These are phyloP conservation scores for Shinisaurus crocodilurus DNA, from an alignment of 2,113 vertebrate species.

Conservation along the genomic window DNA sequence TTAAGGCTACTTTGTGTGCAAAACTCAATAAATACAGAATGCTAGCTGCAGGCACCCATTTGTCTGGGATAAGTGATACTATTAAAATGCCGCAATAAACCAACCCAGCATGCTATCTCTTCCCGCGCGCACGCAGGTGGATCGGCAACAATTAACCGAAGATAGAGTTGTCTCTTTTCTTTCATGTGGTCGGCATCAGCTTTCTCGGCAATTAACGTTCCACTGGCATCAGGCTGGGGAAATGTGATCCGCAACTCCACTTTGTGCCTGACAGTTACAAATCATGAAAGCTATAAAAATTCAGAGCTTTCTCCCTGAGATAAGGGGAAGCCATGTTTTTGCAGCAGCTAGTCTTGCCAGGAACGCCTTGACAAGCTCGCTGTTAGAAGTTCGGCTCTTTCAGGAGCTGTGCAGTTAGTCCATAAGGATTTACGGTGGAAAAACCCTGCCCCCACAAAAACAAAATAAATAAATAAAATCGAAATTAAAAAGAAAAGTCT, in stretches of 20 bases:
- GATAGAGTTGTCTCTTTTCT: slow-evolving; percentile 12
- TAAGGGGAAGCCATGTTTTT: slow-evolving; percentile 40
- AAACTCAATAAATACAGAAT: not conserved
- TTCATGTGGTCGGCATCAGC: not conserved
- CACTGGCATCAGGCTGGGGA: slow-evolving; percentile 9
- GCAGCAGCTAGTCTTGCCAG: not conserved
- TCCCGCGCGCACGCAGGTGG: not conserved
- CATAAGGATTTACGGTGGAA: slow-evolving; percentile 17
- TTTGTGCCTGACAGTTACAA: slow-evolving; percentile 54
- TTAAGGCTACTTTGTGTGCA: not conserved
- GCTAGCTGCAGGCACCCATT: accelerated
- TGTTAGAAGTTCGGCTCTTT: slow-evolving; percentile 3
- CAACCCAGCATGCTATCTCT: not conserved
- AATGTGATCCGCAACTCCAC: slow-evolving; percentile 32
- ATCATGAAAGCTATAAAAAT: slow-evolving; percentile 55
- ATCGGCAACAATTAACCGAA: not conserved
- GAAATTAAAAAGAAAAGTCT: not conserved
- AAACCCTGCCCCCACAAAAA: not conserved
- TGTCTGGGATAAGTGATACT: not conserved
- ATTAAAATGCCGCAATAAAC: not conserved
- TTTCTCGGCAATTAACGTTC: not conserved
- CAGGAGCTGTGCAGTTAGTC: not conserved
- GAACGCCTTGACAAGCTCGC: not conserved
- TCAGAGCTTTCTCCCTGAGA: slow-evolving; percentile 49
- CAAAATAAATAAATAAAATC: not conserved